Evolutionary conservation across 2,888 invertebrate genomes (phyloP), one percentile per base, ranked within the genome.

Genomic region (Nudaria mundana): DNA sequence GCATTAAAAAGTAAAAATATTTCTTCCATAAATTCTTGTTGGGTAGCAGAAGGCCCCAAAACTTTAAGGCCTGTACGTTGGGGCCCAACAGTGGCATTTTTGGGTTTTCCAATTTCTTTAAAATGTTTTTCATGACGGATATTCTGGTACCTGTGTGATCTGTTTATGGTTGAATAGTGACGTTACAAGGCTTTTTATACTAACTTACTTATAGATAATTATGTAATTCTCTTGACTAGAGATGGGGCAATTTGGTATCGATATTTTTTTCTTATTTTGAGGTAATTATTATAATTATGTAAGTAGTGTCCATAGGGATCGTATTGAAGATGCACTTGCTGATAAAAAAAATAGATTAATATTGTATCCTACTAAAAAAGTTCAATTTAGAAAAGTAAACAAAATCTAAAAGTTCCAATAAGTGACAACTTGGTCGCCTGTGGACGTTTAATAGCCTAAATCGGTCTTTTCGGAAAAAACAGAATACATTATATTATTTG

Each of bases 21-120:
- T 57, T 74, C 39, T 54, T 67, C 0, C 42, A 49, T 5, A 20
- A 5, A 26, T 65, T 71, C n/a, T n/a, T n/a, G 12, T 73, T 48
- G 0, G 86, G 85, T n/a, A 86, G 50, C 2, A 87, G 30, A 0
- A 86, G 40, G 0, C 86, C 86, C 85, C 86, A 86, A 40, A 87
- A 84, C 56, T 79, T 46, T 15, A 87, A 52, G 0, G 76, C 72
- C 20, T 68, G 78, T 0, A 83, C 60, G 47, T 86, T 87, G 3
- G 84, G 86, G 0, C 86, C 86, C 0, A 87, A 54, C 16, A 87
- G 53, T 1, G 86, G 85, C 18, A 59, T 61, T 10, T 73, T 49
- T 1, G 78, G 72, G 40, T 80, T 64, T 66, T 86, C 86, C 14
- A 86, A 63, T 55, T 73, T 82, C 15, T 62, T 40, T 0, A 76